Base-by-base conservation (phyloP, 2,797 vertebrate species). In the Oceanodroma leucorhoa region DNA sequence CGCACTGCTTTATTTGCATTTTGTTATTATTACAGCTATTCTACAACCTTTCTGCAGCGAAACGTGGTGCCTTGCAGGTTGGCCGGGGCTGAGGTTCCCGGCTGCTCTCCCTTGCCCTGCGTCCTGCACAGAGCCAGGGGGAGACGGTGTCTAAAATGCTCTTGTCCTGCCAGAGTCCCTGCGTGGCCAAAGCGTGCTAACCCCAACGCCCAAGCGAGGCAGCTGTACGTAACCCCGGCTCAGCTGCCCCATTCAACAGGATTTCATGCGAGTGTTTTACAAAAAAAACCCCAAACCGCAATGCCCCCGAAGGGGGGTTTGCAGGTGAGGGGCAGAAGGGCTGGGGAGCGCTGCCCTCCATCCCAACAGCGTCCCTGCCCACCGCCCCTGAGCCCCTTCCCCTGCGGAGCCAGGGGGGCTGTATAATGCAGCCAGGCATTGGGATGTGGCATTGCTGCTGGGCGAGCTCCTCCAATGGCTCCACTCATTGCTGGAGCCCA, bases 21-120 rank as follows among this genome's bases (percentile, higher is more conserved):
- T 61, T 0, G 36, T 2, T 3, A 2, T 2, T 3, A 2, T 1
- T 9, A 0, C 43, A 76, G n/a, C 36, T 46, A 2, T n/a, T 40
- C 53, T 17, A 21, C 46, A 34, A 1, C 10, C 27, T 40, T 23
- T 14, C 69, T 7, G 57, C 83, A 48, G 71, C 13, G 1, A 34
- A 30, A 41, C 7, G 0, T 2, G 12, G 41, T 2, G 40, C 70
- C 38, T 26, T 3, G 30, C 62, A 36, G 55, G 13, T 9, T 14
- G n/a, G 26, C 36, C 5, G 0, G 0, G 57, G 73, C 67, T 14
- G 48, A 24, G 55, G 34, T 24, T 55, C 57, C 62, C 2, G 21
- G 24, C 64, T 40, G 61, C 53, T 32, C 43, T 30, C 22, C 45
- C 67, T 22, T 5, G 9, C 30, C 23, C 64, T 22, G 57, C 23